These are phyloP conservation scores for Holotrichia oblita DNA, from an alignment of 1,140 invertebrate genomes.

Conservation along the genomic window DNA sequence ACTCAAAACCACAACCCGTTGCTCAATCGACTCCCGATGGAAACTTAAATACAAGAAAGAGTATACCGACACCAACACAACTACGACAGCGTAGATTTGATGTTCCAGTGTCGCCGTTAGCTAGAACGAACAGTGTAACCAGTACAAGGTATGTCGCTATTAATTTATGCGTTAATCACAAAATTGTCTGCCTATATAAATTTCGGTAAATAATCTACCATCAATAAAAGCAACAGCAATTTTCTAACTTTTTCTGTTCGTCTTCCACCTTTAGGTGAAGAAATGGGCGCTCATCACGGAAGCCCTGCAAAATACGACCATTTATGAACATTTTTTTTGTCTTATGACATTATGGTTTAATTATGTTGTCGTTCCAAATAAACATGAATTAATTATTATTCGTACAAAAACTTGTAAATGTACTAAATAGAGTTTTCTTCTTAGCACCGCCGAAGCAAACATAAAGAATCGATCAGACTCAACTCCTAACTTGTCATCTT, in stretches of 20 bases:
- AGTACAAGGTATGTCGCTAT: slow-evolving; percentile 14
- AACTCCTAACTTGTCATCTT: slow-evolving; percentile 6
- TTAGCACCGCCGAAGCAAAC: neutral
- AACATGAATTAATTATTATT: too few species aligned
- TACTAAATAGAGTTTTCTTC: neutral
- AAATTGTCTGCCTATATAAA: too few species aligned
- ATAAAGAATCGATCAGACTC: slow-evolving; percentile 22
- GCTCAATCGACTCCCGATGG: slow-evolving; percentile 45
- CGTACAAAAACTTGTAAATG: too few species aligned
- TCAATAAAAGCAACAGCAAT: too few species aligned
- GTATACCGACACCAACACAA: slow-evolving; percentile 28
- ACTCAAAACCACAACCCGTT: slow-evolving; percentile 43
- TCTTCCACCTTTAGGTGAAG: too few species aligned
- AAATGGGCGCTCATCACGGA: too few species aligned
- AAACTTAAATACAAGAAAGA: neutral
- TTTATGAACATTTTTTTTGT: too few species aligned
- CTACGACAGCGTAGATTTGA: slow-evolving; percentile 37
- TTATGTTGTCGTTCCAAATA: too few species aligned
- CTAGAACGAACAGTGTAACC: slow-evolving; percentile 6
- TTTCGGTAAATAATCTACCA: too few species aligned
- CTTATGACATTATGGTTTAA: too few species aligned
- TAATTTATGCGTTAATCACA: slow-evolving; percentile 27
- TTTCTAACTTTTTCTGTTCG: too few species aligned
- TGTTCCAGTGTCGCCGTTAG: slow-evolving; percentile 37
- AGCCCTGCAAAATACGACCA: too few species aligned